Evolutionary conservation across 2,888 invertebrate genomes (phyloP).

Genomic region (Agonopterix subpropinquella): DNA sequence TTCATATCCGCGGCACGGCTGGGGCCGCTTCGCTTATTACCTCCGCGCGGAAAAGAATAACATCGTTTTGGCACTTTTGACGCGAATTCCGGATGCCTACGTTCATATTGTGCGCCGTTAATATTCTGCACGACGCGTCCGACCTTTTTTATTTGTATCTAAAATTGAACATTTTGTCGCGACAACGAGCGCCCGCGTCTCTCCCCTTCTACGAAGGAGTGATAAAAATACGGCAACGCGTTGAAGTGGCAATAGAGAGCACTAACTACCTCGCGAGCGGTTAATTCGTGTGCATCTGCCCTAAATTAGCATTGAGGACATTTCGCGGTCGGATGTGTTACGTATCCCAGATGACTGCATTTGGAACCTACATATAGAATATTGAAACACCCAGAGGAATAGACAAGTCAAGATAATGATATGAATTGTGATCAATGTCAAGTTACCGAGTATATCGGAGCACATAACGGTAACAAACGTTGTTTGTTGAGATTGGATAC

Average conservation of each 20-base stretch:
- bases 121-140: conserved; percentile 71
- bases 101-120: conserved; percentile 74
- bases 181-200: conserved; percentile 63
- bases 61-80: conserved; percentile 73
- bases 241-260: conserved; percentile 45
- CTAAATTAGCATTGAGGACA: conserved; percentile 23
- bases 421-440: too few relatives aligned
- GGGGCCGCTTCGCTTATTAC: conserved; percentile 65
- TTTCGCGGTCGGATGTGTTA: too few relatives aligned
- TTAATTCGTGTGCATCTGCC: conserved; percentile 39
- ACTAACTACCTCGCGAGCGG: conserved; percentile 44
- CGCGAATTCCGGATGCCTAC: conserved; percentile 70
- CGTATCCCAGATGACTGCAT: neutral
- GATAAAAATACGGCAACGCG: conserved; percentile 62
- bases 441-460: too few relatives aligned
- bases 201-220: conserved; percentile 56
- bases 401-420: neutral
- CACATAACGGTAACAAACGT: too few relatives aligned
- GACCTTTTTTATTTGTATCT: conserved; percentile 76
- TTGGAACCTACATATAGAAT: neutral
- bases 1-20: conserved; percentile 70
- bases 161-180: conserved; percentile 75
- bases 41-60: conserved; percentile 71
- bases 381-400: neutral
- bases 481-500: too few relatives aligned